phyloP scores from a whole-genome alignment of 2,113 vertebrate species.

The Callipepla californica region DNA sequence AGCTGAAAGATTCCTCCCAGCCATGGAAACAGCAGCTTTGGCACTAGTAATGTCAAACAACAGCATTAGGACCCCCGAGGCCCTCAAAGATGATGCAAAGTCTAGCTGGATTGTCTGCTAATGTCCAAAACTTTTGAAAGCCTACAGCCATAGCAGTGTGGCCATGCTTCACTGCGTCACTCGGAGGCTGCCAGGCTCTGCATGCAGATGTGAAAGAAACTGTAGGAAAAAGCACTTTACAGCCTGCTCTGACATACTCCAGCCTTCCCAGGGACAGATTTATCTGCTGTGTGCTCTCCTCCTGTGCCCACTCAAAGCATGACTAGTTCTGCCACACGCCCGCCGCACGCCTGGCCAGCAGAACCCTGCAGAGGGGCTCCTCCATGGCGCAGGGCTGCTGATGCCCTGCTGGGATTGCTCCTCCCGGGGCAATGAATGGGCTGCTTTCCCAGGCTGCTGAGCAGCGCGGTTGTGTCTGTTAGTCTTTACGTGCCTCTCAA shows the following conservation, averaged over 20 bases:
- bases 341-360: background rate
- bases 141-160: background rate
- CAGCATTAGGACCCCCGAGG: background rate
- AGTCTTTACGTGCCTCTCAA: background rate
- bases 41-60: background rate
- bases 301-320: background rate
- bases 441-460: background rate
- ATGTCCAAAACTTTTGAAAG: background rate
- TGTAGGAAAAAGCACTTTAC: background rate
- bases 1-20: background rate
- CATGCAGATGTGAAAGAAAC: background rate
- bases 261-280: conserved; percentile 13
- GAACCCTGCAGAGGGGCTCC: background rate
- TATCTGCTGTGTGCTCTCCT: background rate
- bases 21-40: background rate
- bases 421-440: background rate
- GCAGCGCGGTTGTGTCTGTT: rapidly evolving
- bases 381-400: background rate
- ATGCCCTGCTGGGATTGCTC: background rate
- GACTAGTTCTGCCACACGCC: background rate
- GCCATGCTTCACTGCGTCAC: background rate
- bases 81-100: background rate
- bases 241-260: background rate
- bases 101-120: background rate
- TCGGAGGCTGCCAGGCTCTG: background rate